phyloP scores from a whole-genome alignment of 2,797 vertebrate species.

The Characodon lateralis region DNA sequence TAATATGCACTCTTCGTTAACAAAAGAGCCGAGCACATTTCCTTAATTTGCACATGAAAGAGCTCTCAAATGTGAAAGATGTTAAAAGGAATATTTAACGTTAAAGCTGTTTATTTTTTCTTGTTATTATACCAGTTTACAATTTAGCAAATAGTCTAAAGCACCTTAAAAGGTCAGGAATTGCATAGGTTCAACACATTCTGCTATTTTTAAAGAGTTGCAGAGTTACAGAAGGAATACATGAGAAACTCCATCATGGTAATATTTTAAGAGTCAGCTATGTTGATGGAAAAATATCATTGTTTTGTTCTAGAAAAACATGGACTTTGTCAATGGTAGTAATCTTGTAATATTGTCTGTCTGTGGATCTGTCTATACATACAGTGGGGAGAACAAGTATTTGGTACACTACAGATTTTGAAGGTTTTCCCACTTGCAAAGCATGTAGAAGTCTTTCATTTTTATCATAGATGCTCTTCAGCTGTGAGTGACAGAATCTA shows the following conservation, averaged over 20 bases:
- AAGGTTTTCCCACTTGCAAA: too few relatives aligned
- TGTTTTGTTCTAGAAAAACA: not conserved
- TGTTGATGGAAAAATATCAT: not conserved
- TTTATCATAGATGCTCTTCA: too few relatives aligned
- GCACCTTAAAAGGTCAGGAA: not conserved
- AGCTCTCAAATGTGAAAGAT: not conserved
- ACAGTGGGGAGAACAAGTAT: too few relatives aligned
- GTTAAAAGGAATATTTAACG: not conserved
- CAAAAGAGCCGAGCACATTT: slow-evolving; percentile 10
- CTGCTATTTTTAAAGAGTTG: not conserved
- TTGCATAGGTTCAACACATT: not conserved
- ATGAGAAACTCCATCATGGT: not conserved
- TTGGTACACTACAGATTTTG: too few relatives aligned
- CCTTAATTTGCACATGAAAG: slow-evolving; percentile 5
- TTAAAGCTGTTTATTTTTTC: not conserved
- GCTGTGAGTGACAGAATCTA: too few relatives aligned
- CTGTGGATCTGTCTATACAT: too few relatives aligned
- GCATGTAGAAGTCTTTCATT: too few relatives aligned
- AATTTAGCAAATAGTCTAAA: not conserved
- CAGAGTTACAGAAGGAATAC: not conserved
- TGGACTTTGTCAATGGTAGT: not conserved
- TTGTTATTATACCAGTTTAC: not conserved
- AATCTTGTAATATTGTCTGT: too few relatives aligned
- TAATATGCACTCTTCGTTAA: slow-evolving; percentile 46
- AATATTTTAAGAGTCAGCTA: not conserved